A percentile compares a stretch with the other conserved stretches of the same genome.
These are phyloP conservation scores for Microplitis deprimator DNA, from an alignment of 2,888 invertebrate species.

Conservation along the genomic window DNA sequence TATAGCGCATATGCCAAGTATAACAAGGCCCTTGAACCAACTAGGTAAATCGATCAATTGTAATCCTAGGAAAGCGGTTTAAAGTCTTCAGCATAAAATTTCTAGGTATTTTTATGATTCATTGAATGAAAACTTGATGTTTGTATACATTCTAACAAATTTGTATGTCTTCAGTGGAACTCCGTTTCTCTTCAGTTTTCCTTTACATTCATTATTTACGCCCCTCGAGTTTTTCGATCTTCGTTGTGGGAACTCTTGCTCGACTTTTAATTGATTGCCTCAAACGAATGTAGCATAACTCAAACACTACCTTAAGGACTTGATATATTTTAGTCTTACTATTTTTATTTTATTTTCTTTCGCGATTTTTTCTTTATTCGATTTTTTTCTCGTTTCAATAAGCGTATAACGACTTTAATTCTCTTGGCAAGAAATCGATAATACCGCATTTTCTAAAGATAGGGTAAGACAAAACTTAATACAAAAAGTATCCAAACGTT, in stretches of 20 bases:
- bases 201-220: slow-evolving; percentile 42
- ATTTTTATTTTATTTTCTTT: background rate
- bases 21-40: slow-evolving; percentile 8
- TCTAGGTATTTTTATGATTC: background rate
- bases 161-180: slow-evolving; percentile 31
- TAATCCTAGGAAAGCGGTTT: background rate
- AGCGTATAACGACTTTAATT: slow-evolving; percentile 18
- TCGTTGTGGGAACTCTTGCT: slow-evolving; percentile 37
- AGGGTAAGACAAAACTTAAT: slow-evolving; percentile 1
- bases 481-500: background rate
- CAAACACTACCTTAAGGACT: slow-evolving; percentile 18
- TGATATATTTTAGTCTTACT: slow-evolving; percentile 29
- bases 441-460: slow-evolving; percentile 7
- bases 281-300: slow-evolving; percentile 41
- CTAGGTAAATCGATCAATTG: slow-evolving; percentile 14
- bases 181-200: slow-evolving; percentile 33
- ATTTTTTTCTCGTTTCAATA: background rate
- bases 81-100: background rate
- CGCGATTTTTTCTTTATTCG: background rate
- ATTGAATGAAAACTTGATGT: no score
- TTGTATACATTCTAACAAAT: background rate
- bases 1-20: slow-evolving; percentile 39
- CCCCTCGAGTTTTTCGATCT: slow-evolving; percentile 40
- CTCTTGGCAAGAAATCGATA: slow-evolving; percentile 3
- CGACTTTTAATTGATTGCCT: slow-evolving; percentile 45